Conservation (phyloP, 2,888 invertebrate species). For the Archips crataeganus region DNA sequence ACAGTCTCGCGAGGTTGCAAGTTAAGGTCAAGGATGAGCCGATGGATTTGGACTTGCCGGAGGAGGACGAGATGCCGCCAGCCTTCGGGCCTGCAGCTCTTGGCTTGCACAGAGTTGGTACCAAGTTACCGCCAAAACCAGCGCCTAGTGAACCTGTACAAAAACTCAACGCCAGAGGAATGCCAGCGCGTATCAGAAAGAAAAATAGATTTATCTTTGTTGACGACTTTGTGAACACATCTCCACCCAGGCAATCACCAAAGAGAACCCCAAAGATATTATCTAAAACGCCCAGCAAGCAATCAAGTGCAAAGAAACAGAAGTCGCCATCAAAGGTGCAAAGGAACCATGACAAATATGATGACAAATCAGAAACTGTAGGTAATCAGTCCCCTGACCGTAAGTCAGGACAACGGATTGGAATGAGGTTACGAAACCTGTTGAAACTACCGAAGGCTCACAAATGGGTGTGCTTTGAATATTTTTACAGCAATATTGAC, state of each 20-base stretch:
- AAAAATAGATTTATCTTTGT: conserved; percentile 96
- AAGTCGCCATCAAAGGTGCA: conserved; percentile 85
- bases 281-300: conserved; percentile 75
- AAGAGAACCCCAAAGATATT: conserved; percentile 88
- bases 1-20: conserved; percentile 62
- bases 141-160: conserved; percentile 91
- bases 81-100: conserved; percentile 92
- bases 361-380: conserved; percentile 73
- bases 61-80: conserved; percentile 89
- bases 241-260: conserved; percentile 90
- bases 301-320: conserved; percentile 76
- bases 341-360: conserved; percentile 71
- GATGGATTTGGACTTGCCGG: conserved; percentile 88
- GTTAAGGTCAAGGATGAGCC: conserved; percentile 84
- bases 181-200: conserved; percentile 96
- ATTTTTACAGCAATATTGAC: conserved; percentile 99
- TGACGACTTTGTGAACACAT: conserved; percentile 93
- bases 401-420: conserved; percentile 95
- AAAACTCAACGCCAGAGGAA: conserved; percentile 93
- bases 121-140: conserved; percentile 89
- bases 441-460: conserved; percentile 99
- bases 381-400: conserved; percentile 89
- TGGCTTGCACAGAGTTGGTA: conserved; percentile 93
- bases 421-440: conserved; percentile 95
- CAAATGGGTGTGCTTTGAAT: conserved; percentile 99